Conservation (phyloP, 2,113 vertebrate genomes). For the Peromyscus polionotus region DNA sequence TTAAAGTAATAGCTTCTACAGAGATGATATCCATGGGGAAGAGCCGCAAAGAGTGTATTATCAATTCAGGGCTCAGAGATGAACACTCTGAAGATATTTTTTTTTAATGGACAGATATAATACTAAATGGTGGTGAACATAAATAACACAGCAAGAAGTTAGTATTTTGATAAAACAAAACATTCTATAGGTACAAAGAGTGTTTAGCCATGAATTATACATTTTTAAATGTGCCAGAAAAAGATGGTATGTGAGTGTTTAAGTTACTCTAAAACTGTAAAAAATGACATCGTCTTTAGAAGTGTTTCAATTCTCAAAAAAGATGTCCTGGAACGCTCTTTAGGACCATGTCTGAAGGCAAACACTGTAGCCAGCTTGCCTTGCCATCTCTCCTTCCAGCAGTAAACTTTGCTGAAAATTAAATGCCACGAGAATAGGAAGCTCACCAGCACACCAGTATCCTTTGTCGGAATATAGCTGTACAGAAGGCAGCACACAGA, state of each 20-base stretch:
- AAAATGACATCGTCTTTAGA: neutral
- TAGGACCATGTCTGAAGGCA: neutral
- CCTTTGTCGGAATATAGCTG: constrained; percentile 36
- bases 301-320: neutral
- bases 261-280: neutral
- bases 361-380: neutral
- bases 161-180: neutral
- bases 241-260: neutral
- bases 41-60: neutral
- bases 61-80: neutral
- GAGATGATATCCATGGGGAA: neutral
- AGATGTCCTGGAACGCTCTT: neutral
- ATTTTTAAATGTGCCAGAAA: neutral
- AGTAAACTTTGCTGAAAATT: constrained; percentile 2
- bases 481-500: constrained; percentile 24
- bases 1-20: neutral
- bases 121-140: neutral
- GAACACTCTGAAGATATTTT: neutral
- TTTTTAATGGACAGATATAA: neutral
- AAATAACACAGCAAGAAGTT: neutral
- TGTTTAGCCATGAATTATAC: neutral
- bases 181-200: neutral
- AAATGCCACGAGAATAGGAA: neutral
- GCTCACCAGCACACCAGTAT: neutral
- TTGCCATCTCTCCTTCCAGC: neutral